Evolutionary conservation across 30 jellyfish, hydroid and myxozoan genomes (phyloP).

Genomic region (Sanderia malayensis): DNA sequence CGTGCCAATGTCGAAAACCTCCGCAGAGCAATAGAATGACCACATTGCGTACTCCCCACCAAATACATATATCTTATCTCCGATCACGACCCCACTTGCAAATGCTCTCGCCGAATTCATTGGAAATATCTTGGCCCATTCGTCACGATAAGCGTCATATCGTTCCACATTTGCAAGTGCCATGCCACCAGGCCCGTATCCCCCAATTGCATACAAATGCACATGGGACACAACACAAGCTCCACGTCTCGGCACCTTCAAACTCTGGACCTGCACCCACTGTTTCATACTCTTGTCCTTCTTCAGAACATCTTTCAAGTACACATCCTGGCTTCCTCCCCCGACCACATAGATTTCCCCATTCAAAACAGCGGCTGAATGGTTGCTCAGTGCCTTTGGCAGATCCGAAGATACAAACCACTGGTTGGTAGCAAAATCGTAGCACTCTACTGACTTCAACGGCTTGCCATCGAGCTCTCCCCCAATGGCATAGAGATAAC

Average conservation of each 20-base stretch:
- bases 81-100: constrained; percentile 94
- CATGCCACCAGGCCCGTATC: constrained; percentile 87
- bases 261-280: constrained; percentile 65
- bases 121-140: constrained; percentile 96
- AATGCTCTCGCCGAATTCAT: constrained; percentile 92
- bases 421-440: constrained; percentile 64
- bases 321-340: constrained; percentile 64
- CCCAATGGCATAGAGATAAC: constrained; percentile 72
- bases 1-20: constrained; percentile 70
- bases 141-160: constrained; percentile 81
- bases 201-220: constrained; percentile 92
- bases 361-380: constrained; percentile 75
- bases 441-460: constrained; percentile 53
- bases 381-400: constrained; percentile 66
- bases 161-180: constrained; percentile 97
- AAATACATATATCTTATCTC: constrained; percentile 77
- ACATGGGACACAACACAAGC: constrained; percentile 92
- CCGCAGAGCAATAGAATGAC: constrained; percentile 98
- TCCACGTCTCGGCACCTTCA: constrained; percentile 91
- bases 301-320: constrained; percentile 67
- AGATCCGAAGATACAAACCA: constrained; percentile 63
- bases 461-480: constrained; percentile 71
- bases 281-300: constrained; percentile 34
- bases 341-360: constrained; percentile 92
- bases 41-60: constrained; percentile 99